A percentile compares a stretch with the other conserved stretches of the same genome.
These are phyloP conservation scores for Saccopteryx leptura DNA, from an alignment of 2,113 vertebrate species.

Conservation along the genomic window DNA sequence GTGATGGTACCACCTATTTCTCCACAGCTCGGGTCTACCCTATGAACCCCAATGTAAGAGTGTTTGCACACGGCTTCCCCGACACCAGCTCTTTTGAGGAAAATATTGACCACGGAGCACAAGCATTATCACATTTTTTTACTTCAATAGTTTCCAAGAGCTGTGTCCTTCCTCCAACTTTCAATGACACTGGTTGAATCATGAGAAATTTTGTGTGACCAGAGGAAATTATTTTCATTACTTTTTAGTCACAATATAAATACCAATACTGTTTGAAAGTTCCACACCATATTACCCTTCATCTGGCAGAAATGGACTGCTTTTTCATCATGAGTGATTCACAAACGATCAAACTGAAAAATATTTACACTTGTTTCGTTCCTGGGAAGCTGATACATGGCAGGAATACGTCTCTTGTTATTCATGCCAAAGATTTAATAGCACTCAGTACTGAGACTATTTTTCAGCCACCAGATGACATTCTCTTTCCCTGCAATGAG, in stretches of 20 bases:
- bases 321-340: slow-evolving; percentile 71
- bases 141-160: neutral
- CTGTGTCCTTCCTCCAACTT: neutral
- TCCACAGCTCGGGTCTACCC: neutral
- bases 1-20: neutral
- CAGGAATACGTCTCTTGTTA: slow-evolving; percentile 14
- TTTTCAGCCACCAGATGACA: slow-evolving; percentile 59
- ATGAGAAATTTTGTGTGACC: slow-evolving; percentile 17
- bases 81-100: neutral
- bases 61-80: neutral
- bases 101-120: neutral
- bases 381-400: slow-evolving; percentile 4
- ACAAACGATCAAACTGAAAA: slow-evolving; percentile 59
- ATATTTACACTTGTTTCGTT: slow-evolving; percentile 57
- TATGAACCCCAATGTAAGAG: rapidly evolving
- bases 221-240: neutral
- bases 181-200: neutral
- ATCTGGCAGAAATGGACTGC: neutral
- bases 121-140: neutral
- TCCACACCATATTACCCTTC: neutral
- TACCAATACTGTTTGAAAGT: neutral
- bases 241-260: slow-evolving; percentile 36
- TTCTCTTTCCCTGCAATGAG: slow-evolving; percentile 20
- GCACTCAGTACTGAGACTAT: neutral
- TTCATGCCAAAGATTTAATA: slow-evolving; percentile 48